phyloP scores from a whole-genome alignment of 2,888 invertebrate genomes.

The Hypsopygia costalis region DNA sequence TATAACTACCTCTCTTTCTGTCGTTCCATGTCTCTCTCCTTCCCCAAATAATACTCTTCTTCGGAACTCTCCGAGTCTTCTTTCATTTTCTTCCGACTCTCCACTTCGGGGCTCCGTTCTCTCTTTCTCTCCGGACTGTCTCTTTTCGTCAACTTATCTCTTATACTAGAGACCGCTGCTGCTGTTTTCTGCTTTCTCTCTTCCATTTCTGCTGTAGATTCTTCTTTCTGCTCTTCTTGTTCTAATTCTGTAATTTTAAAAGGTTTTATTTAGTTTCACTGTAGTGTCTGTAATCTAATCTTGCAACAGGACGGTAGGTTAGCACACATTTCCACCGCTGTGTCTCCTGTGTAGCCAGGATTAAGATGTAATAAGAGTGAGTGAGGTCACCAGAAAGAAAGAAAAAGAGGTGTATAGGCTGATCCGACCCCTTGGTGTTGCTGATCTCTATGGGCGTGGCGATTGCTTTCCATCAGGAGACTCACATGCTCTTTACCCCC shows the following conservation, averaged over 20 bases:
- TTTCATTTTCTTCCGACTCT: constrained; percentile 36
- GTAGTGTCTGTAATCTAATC: too few species aligned
- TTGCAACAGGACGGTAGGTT: too few species aligned
- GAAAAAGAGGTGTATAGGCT: too few species aligned
- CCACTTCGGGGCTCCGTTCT: constrained; percentile 50
- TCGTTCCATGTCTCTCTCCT: constrained; percentile 80
- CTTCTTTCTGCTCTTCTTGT: constrained; percentile 45
- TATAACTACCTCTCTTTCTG: constrained; percentile 77
- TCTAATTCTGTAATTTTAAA: constrained; percentile 56
- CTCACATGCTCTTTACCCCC: too few species aligned
- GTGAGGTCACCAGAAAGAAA: too few species aligned
- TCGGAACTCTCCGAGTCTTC: constrained; percentile 46
- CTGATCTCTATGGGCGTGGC: too few species aligned
- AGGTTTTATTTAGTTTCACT: too few species aligned
- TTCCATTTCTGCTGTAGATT: constrained; percentile 36
- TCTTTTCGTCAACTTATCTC: constrained; percentile 48
- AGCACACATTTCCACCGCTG: too few species aligned
- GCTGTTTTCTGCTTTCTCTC: constrained; percentile 49
- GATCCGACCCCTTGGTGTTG: too few species aligned
- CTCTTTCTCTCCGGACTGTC: constrained; percentile 25
- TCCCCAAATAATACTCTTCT: constrained; percentile 83
- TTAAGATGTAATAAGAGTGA: too few species aligned
- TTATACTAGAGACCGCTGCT: constrained; percentile 52
- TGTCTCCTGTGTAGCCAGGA: too few species aligned
- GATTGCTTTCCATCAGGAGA: too few species aligned